Evolutionary conservation across 2,797 vertebrate genomes (phyloP).

Genomic region (Galaxias olidus): DNA sequence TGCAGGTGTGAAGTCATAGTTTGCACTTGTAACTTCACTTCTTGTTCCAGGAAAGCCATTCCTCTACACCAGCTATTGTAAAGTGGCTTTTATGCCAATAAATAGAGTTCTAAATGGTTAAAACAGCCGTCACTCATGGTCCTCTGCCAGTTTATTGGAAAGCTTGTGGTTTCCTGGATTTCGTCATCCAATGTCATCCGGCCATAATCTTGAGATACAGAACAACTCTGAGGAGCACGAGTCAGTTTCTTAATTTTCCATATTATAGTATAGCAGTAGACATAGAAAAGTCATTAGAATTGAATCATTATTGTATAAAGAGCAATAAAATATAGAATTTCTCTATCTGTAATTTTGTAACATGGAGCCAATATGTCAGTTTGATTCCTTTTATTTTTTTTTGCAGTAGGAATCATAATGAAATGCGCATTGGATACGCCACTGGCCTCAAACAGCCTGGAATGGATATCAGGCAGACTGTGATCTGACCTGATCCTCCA

Average conservation of each 20-base stretch:
- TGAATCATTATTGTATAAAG: constrained; percentile 32
- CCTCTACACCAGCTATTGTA: constrained; percentile 44
- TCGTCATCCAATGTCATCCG: constrained; percentile 62
- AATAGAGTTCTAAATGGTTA: constrained; percentile 57
- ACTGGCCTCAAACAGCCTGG: constrained; percentile 18
- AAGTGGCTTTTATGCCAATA: constrained; percentile 54
- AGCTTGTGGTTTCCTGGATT: constrained; percentile 68
- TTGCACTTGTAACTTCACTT: constrained; percentile 34
- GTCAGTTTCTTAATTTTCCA: constrained; percentile 46
- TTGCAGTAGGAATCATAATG: not conserved
- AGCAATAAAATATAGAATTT: not conserved
- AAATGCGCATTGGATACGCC: constrained; percentile 15
- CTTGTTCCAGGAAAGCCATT: constrained; percentile 31
- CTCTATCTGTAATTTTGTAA: not conserved
- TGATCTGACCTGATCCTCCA: constrained; percentile 33
- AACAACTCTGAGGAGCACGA: constrained; percentile 61
- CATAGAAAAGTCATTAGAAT: constrained; percentile 34
- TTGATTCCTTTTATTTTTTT: too few relatives aligned
- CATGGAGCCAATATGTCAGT: not conserved
- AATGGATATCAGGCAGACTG: constrained; percentile 13
- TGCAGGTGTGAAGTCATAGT: constrained; percentile 58
- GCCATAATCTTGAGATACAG: constrained; percentile 62
- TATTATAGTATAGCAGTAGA: constrained; percentile 17
- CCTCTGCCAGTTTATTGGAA: constrained; percentile 67
- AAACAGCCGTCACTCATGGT: constrained; percentile 70